Conservation (phyloP, 1,140 invertebrate genomes). For the Glossosoma conforme region DNA sequence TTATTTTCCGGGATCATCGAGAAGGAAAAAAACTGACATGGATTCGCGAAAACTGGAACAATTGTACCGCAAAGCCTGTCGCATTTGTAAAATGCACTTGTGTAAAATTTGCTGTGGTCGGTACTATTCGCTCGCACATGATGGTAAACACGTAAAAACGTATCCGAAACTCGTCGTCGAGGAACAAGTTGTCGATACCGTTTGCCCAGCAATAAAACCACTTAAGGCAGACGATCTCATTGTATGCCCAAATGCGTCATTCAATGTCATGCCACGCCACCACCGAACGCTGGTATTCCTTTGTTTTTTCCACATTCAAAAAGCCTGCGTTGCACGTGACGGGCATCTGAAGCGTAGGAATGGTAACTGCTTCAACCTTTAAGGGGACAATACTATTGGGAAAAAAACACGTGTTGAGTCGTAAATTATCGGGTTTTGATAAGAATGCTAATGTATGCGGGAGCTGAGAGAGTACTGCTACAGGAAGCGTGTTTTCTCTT, state of each 20-base stretch:
- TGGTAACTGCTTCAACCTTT: slow-evolving; percentile 15
- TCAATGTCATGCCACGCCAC: slow-evolving; percentile 4
- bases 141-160: slow-evolving; percentile 7
- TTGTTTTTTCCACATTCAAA: slow-evolving; percentile 16
- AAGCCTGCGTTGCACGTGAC: slow-evolving; percentile 21
- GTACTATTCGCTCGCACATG: not conserved
- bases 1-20: too few species aligned
- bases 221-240: slow-evolving; percentile 11
- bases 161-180: slow-evolving; percentile 10
- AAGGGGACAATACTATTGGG: slow-evolving; percentile 2
- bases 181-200: slow-evolving; percentile 16
- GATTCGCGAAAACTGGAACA: too few species aligned
- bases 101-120: not conserved
- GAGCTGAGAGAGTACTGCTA: not conserved
- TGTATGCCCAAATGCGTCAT: slow-evolving; percentile 25
- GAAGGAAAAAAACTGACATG: too few species aligned
- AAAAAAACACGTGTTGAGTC: slow-evolving; percentile 31
- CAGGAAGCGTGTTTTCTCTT: too few species aligned
- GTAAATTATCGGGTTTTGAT: slow-evolving; percentile 31
- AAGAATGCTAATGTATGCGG: slow-evolving; percentile 28
- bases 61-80: too few species aligned
- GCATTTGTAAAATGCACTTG: not conserved
- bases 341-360: slow-evolving; percentile 13
- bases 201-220: slow-evolving; percentile 20
- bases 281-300: slow-evolving; percentile 11